These are phyloP conservation scores for Poeciliopsis turneri DNA, from an alignment of 2,797 vertebrate species.

Conservation along the genomic window DNA sequence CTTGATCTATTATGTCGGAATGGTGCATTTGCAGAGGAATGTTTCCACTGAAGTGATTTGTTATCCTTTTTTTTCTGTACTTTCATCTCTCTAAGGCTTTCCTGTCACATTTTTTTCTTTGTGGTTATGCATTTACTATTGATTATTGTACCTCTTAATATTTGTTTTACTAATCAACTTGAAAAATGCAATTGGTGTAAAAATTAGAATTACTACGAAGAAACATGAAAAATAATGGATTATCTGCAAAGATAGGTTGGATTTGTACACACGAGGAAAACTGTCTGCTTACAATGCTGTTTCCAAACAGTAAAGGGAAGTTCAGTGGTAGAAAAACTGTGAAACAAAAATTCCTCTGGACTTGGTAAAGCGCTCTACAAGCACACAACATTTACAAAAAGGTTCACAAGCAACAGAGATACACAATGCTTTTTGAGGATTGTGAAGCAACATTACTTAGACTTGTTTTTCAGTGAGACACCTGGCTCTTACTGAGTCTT, in stretches of 20 bases:
- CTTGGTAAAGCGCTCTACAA: too few relatives aligned
- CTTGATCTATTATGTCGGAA: slow-evolving; percentile 66
- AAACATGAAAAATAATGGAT: neutral
- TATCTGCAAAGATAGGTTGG: neutral
- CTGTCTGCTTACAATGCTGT: neutral
- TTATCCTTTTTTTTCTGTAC: slow-evolving; percentile 17
- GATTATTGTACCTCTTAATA: neutral
- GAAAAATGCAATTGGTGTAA: neutral
- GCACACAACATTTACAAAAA: neutral
- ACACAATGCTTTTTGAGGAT: neutral
- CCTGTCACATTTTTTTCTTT: neutral
- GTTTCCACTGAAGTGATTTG: slow-evolving; percentile 47
- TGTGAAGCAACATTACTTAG: neutral
- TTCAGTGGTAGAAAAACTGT: neutral
- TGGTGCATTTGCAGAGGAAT: slow-evolving; percentile 76
- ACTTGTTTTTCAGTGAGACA: neutral
- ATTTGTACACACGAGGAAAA: neutral
- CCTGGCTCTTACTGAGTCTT: neutral
- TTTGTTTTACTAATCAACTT: neutral
- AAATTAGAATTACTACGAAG: neutral
- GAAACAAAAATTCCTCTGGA: too few relatives aligned
- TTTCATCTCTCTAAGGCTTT: slow-evolving; percentile 3
- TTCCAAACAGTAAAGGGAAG: neutral
- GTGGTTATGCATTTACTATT: slow-evolving; percentile 15
- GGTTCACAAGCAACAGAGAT: neutral